Conservation (phyloP, 1,140 invertebrate genomes). For the Cyclina sinensis region DNA sequence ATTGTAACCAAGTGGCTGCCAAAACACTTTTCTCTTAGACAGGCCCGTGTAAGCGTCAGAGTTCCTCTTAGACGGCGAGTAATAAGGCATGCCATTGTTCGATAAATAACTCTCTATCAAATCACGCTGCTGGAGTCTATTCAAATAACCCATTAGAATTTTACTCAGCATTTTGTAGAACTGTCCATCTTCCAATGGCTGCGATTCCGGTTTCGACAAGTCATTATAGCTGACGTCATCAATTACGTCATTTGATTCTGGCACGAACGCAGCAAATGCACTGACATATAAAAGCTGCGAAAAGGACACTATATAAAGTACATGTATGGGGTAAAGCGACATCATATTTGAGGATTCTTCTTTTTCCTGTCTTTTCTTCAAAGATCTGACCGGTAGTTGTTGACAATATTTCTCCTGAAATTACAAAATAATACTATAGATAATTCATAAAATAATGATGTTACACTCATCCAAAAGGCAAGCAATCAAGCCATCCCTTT, state of each 20-base stretch:
- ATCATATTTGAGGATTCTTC: neutral
- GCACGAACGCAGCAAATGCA: conserved; percentile 20
- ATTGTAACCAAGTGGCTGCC: conserved; percentile 38
- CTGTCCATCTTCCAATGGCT: neutral
- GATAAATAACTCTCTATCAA: neutral
- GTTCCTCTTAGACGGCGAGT: conserved; percentile 3
- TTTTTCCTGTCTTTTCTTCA: neutral
- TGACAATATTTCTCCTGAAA: too few relatives aligned
- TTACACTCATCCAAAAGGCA: too few relatives aligned
- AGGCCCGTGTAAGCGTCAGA: conserved; percentile 3
- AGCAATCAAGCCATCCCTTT: too few relatives aligned
- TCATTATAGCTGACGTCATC: conserved; percentile 17
- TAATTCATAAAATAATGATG: too few relatives aligned
- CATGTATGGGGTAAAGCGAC: neutral
- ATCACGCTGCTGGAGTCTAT: neutral
- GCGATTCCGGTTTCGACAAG: neutral
- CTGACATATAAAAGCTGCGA: conserved; percentile 15
- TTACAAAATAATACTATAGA: too few relatives aligned
- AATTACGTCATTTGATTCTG: neutral
- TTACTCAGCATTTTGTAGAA: conserved; percentile 47
- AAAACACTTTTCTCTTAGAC: conserved; percentile 23
- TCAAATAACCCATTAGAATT: conserved; percentile 26
- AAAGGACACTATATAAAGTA: neutral
- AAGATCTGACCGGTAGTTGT: too few relatives aligned
- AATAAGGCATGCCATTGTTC: neutral